phyloP scores from a whole-genome alignment of 2,113 vertebrate genomes.

The Tragelaphus imberbis region DNA sequence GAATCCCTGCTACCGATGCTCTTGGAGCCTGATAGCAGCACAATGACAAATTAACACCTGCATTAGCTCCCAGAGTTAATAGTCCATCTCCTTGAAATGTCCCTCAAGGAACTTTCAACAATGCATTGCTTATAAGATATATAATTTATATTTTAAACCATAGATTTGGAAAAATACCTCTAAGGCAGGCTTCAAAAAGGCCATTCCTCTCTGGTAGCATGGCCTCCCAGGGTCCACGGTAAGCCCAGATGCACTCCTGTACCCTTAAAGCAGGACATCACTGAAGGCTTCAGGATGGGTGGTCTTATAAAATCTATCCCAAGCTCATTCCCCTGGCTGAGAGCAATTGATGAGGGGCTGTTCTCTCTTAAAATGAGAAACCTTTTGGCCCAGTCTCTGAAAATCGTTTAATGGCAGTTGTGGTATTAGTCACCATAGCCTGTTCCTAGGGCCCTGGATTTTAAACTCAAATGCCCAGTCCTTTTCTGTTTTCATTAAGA shows the following conservation, averaged over 20 bases:
- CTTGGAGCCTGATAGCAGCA: neutral
- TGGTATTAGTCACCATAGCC: neutral
- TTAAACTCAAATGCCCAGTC: neutral
- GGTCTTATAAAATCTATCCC: neutral
- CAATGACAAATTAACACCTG: conserved; percentile 4
- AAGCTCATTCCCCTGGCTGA: neutral
- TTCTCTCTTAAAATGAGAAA: neutral
- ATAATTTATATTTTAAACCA: neutral
- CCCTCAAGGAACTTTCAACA: neutral
- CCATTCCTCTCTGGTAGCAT: neutral
- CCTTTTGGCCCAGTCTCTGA: neutral
- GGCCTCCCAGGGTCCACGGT: neutral
- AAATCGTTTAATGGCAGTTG: neutral
- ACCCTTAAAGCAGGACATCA: neutral
- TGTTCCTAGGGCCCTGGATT: neutral
- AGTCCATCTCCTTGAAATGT: neutral
- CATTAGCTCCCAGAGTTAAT: neutral
- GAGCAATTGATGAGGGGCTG: neutral
- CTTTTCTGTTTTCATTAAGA: neutral
- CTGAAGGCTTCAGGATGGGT: neutral
- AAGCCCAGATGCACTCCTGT: neutral
- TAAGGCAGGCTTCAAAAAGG: neutral
- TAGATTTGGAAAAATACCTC: neutral
- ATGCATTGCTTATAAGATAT: neutral
- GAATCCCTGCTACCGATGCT: neutral